Base-by-base conservation (phyloP, 2,888 invertebrate genomes). In the Eristalinus aeneus region DNA sequence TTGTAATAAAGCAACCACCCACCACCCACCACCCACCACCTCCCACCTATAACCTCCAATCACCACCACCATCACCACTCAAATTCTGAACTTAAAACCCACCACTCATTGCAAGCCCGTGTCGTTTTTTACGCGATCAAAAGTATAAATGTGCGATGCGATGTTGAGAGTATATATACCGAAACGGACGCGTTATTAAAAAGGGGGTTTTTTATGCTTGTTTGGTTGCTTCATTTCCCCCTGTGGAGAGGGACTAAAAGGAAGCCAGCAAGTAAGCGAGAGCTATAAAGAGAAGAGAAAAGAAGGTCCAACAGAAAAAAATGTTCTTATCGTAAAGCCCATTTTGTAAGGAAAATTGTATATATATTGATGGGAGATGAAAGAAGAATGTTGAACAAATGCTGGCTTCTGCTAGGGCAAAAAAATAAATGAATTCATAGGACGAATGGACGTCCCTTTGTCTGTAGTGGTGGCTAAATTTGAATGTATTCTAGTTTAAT, bases 111-210 rank as follows among this genome's bases (percentile, higher is more conserved):
- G 46, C n/a, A n/a, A 56, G 56, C 56, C 46, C 32, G 73, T 73
- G 78, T 79, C 68, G 68, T 83, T 82, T 83, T 83, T 78, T 79
- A 61, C 63, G 73, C 78, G 83, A 83, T 83, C 78, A 83, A 79
- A 83, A 83, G 78, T 78, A 79, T 74, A 83, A 79, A 83, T 83
- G 78, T 53, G 56, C 22, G 23, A 56, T 22, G 56, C 16, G 46
- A 46, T 46, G 23, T 23, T 23, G 11, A 0, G 16, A 16, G 34
- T 10, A 16, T 73, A 69, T 79, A 69, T 54, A 77, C 63, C 23
- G 31, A 27, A 5, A 58, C 22, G 56, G 56, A 27, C 23, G 56
- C 46, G 46, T 46, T 46, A 46, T 46, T 46, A 46, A 46, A 46
- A 16, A 46, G 56, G 56, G 39, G 39, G 39, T 39, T 23, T 56